These are phyloP conservation scores for Tympanuchus pallidicinctus DNA, from an alignment of 2,113 vertebrate genomes.

Conservation along the genomic window DNA sequence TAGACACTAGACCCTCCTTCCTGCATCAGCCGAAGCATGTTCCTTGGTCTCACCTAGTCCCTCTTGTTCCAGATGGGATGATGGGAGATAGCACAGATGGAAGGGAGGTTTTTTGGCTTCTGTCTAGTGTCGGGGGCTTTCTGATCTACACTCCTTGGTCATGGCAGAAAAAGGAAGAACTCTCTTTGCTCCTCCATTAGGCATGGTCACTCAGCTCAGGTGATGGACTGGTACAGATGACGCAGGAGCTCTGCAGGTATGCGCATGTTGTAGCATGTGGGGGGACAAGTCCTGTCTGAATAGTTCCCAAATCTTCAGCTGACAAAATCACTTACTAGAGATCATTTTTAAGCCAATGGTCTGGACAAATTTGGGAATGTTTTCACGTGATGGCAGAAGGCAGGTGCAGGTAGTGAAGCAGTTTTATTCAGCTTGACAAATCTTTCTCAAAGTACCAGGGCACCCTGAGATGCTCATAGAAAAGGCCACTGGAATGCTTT, in stretches of 20 bases:
- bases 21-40: background rate
- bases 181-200: fast-evolving
- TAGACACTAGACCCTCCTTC: background rate
- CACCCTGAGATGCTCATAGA: background rate
- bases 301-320: background rate
- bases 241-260: background rate
- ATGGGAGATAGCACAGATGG: background rate
- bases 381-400: background rate
- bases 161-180: background rate
- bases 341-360: background rate
- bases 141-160: background rate
- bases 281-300: background rate
- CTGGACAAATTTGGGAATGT: background rate
- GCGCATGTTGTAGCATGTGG: fast-evolving
- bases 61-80: background rate
- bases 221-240: too few species aligned
- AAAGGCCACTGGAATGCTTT: background rate
- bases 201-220: background rate
- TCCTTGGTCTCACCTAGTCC: background rate
- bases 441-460: background rate
- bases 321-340: background rate
- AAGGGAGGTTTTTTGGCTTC: fast-evolving
- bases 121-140: background rate
- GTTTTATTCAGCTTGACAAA: background rate
- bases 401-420: fast-evolving